Evolutionary conservation across 2,797 vertebrate genomes (phyloP).

Genomic region (Peromyscus eremicus): DNA sequence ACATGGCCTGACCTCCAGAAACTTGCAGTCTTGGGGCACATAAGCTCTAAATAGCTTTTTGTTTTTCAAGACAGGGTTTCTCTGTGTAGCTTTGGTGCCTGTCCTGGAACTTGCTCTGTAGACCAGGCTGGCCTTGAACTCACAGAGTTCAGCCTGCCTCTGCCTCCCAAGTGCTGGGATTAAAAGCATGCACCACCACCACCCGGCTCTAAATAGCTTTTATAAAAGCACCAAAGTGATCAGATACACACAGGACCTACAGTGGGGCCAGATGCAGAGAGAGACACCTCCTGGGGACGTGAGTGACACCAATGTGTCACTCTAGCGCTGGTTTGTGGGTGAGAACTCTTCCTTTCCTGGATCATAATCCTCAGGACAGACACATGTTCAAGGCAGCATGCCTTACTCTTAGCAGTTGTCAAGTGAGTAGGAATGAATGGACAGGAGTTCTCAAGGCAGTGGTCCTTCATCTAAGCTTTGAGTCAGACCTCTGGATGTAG

Average conservation of each 20-base stretch:
- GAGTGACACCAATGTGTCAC: not conserved
- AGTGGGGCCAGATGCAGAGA: not conserved
- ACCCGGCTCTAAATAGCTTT: not conserved
- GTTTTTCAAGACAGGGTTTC: not conserved
- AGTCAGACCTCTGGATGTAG: not conserved
- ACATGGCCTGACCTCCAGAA: not conserved
- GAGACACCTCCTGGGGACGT: not conserved
- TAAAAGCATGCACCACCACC: not conserved
- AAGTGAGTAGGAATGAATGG: not conserved
- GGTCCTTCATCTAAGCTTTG: not conserved
- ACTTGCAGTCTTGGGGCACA: not conserved
- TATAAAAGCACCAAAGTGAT: too few relatives aligned
- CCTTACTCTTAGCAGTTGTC: not conserved
- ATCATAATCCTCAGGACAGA: not conserved
- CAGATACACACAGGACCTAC: not conserved
- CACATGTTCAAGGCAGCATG: accelerated
- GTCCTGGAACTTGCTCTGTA: not conserved
- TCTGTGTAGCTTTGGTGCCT: not conserved
- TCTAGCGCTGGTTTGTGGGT: not conserved
- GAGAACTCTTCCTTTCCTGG: not conserved
- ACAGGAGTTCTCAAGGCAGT: not conserved
- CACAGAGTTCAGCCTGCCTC: not conserved
- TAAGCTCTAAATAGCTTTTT: not conserved
- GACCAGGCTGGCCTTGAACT: not conserved
- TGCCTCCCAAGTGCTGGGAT: not conserved